Percentiles rank a stretch among this genome's conserved stretches.
Conservation (phyloP, 1,140 invertebrate species). For the Yoshiicerus persimilis region DNA sequence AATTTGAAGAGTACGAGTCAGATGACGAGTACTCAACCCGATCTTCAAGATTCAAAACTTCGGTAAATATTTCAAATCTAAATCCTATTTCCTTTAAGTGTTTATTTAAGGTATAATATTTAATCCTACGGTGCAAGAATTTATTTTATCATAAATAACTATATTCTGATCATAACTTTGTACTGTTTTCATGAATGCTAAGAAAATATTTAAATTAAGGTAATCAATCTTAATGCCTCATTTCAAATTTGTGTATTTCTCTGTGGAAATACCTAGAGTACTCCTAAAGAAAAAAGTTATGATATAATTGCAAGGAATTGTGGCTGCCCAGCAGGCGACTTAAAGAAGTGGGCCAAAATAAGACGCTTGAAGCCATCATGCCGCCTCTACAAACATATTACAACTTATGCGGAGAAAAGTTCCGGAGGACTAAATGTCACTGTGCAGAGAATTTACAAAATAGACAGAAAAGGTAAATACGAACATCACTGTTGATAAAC, state of each 20-base stretch:
- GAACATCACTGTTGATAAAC: no score
- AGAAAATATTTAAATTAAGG: no score
- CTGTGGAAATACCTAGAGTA: not conserved
- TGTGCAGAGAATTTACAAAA: not conserved
- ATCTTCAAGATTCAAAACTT: no score
- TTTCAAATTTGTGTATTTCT: no score
- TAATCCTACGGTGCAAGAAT: no score
- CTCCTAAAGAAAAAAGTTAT: not conserved
- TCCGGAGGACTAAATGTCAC: not conserved
- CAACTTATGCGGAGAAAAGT: not conserved
- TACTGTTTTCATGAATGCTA: no score
- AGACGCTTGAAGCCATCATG: not conserved
- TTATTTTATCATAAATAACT: no score
- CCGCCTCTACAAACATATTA: not conserved
- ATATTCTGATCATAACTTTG: no score
- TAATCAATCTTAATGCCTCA: no score
- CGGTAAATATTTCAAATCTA: no score
- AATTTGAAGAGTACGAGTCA: not conserved
- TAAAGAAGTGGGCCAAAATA: not conserved
- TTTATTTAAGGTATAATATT: no score
- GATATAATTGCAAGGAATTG: not conserved
- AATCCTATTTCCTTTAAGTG: no score
- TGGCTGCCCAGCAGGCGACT: not conserved
- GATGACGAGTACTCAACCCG: not conserved
- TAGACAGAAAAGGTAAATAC: not conserved